Base-by-base conservation (phyloP, 2,888 invertebrate genomes). In the Dicranocentrus wangi region DNA sequence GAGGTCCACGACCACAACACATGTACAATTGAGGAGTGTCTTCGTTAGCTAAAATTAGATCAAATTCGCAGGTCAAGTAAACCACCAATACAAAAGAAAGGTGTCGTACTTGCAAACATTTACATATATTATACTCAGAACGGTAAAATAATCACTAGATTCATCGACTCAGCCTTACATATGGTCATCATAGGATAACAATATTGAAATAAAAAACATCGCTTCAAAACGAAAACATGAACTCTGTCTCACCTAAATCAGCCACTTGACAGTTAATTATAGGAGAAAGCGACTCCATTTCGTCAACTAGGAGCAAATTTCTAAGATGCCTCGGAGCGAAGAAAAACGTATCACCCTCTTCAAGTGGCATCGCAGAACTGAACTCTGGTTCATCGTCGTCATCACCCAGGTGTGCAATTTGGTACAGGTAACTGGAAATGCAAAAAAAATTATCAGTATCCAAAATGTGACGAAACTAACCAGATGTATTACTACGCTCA, bases 351-450 rank as follows among this genome's bases (percentile, higher is more conserved):
- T 99, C 99, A 7, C 98, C 99, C 89, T 99, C 99, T 89, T 99
- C 99, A 60, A 99, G 89, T 0, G 98, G 98, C 95, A 98, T 98
- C 0, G 97, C 97, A 17, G 98, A 98, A 89, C 97, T 98, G 89
- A 99, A 99, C 88, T 99, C 98, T 0, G 98, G 95, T 88, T 99
- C 99, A 89, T 98, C 99, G 88, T 99, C 99, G 88, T 99, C 98
- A 90, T 99, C 99, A 51, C 99, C 99, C 87, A 99, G 91, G 90
- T 98, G 97, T n/a, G 99, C 98, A 88, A 99, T 99, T 91, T 99
- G 99, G 88, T 99, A 99, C 19, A 99, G 89, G 88, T 96, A 97
- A 89, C 98, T 98, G 89, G 5, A 89, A 91, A 89, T 72, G 82
- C 84, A 87, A 83, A 84, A 75, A 32, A 21, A 5, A 10, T 65